These are phyloP conservation scores for Syrrhaptes paradoxus DNA, from an alignment of 2,113 vertebrate genomes.

Conservation along the genomic window DNA sequence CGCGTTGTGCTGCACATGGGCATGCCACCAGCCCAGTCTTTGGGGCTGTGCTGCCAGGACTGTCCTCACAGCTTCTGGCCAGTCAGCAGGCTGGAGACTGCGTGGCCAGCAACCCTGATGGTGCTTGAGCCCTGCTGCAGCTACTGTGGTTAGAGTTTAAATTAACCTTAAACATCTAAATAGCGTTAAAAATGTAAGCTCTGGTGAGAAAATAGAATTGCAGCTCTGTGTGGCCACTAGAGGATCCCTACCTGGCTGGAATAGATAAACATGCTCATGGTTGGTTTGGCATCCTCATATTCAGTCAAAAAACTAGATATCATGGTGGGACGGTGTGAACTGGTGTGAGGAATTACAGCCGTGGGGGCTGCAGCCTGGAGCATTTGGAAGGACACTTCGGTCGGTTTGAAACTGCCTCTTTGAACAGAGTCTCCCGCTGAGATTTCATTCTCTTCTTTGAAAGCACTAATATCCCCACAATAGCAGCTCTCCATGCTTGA, in stretches of 20 bases:
- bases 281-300: accelerated
- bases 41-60: background rate
- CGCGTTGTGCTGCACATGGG: accelerated
- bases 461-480: background rate
- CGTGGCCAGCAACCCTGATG: background rate
- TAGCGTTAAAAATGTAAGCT: background rate
- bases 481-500: background rate
- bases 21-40: background rate
- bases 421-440: background rate
- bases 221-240: background rate
- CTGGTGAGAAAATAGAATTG: background rate
- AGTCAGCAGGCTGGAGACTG: background rate
- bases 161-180: background rate
- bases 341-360: background rate
- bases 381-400: background rate
- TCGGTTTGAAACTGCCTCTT: background rate
- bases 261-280: background rate
- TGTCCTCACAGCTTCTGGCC: background rate
- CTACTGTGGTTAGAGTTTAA: background rate
- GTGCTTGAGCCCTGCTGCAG: background rate
- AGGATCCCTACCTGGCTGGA: background rate
- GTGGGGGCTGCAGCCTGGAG: background rate
- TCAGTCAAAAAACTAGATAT: background rate
- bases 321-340: background rate
- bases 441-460: background rate